These are phyloP conservation scores for Crenichthys baileyi DNA, from an alignment of 2,797 vertebrate species.

Conservation along the genomic window DNA sequence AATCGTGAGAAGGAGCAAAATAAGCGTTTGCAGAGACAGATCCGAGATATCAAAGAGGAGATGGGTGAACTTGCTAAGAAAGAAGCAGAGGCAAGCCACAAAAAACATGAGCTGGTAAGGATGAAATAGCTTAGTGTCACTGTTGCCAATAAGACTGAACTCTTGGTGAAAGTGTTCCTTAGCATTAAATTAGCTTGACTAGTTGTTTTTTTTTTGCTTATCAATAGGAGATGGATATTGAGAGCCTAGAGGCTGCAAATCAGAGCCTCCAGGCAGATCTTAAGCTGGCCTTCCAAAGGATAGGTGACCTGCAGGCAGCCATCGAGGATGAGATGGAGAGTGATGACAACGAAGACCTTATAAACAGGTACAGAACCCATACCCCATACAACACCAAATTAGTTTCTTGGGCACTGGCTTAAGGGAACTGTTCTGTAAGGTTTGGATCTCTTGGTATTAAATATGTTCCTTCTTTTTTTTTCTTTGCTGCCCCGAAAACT, in stretches of 20 bases:
- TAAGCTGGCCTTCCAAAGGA: constrained; percentile 97
- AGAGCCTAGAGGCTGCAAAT: constrained; percentile 96
- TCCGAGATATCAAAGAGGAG: constrained; percentile 93
- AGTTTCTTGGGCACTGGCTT: background rate
- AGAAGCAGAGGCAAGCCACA: constrained; percentile 93
- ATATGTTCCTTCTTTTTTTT: no score
- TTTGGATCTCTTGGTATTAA: background rate
- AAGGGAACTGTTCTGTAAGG: background rate
- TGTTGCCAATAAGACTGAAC: background rate
- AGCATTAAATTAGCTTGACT: background rate
- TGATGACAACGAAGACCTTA: constrained; percentile 96
- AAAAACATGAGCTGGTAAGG: constrained; percentile 94
- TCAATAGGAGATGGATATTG: constrained; percentile 94
- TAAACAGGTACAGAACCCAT: constrained; percentile 88
- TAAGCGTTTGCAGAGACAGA: constrained; percentile 93
- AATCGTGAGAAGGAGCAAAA: constrained; percentile 96
- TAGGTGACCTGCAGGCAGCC: constrained; percentile 96
- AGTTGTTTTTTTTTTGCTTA: background rate
- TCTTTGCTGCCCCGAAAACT: no score
- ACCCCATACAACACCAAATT: background rate
- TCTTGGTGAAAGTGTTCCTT: background rate
- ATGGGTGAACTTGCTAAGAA: constrained; percentile 92
- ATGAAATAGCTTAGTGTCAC: background rate
- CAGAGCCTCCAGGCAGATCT: constrained; percentile 97
- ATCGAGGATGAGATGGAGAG: constrained; percentile 99